Evolutionary conservation across 2,113 vertebrate genomes (phyloP).

Genomic region (Microtus pennsylvanicus): DNA sequence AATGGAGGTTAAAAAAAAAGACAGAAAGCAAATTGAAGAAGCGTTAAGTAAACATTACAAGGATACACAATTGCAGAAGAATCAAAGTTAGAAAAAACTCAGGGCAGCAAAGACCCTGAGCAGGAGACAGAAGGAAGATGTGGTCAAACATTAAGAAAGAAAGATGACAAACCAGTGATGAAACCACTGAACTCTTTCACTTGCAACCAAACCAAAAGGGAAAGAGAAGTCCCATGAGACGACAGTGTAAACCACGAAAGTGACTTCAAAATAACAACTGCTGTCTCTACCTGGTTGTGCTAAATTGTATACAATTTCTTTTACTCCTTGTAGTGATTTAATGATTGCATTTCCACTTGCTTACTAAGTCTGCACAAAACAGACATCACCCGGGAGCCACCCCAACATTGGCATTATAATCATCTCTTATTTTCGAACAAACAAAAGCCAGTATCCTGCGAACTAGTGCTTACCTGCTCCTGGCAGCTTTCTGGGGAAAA

Average conservation of each 20-base stretch:
- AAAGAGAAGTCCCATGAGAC: constrained; percentile 59
- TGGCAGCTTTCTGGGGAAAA: background rate
- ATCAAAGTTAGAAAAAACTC: background rate
- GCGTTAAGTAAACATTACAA: background rate
- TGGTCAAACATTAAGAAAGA: constrained; percentile 74
- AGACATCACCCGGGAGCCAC: constrained; percentile 23
- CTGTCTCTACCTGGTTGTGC: background rate
- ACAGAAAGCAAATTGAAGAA: constrained; percentile 38
- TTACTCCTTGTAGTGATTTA: constrained; percentile 48
- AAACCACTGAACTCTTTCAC: constrained; percentile 78
- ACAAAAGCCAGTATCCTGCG: background rate
- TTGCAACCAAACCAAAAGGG: constrained; percentile 74
- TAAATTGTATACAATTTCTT: constrained; percentile 50
- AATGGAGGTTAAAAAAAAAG: constrained; percentile 26
- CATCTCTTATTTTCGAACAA: constrained; percentile 36
- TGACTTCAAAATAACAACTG: constrained; percentile 10
- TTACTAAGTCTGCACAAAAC: constrained; percentile 39
- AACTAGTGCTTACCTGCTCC: constrained; percentile 16
- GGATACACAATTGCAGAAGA: background rate
- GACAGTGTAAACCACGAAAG: background rate
- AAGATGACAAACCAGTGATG: constrained; percentile 67
- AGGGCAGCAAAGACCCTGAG: constrained; percentile 56
- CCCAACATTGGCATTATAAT: constrained; percentile 39
- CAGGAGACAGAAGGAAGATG: constrained; percentile 66
- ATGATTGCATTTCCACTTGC: constrained; percentile 23